phyloP scores from a whole-genome alignment of 2,113 vertebrate genomes.

The Nothoprocta perdicaria region DNA sequence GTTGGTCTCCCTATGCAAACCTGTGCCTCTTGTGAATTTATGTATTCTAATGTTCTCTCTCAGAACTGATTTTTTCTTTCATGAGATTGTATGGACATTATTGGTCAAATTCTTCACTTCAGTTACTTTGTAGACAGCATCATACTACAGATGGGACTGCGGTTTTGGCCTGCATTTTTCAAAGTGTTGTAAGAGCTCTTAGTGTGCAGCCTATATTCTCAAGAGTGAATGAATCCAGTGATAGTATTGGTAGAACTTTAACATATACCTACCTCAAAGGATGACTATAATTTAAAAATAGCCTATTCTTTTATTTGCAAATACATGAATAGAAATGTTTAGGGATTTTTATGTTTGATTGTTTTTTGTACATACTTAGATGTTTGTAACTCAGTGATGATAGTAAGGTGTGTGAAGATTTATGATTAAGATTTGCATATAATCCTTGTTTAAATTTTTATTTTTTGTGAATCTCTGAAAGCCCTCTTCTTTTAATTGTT shows the following conservation, averaged over 20 bases:
- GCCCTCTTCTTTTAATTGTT: rapidly evolving
- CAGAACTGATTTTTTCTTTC: background rate
- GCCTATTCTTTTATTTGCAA: background rate
- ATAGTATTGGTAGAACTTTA: background rate
- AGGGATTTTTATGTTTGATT: too few species aligned
- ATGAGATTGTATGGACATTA: background rate
- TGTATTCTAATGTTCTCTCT: background rate
- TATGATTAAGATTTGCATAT: background rate
- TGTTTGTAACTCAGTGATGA: background rate
- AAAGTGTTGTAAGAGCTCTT: background rate
- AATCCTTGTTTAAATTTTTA: background rate
- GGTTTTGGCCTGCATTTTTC: background rate
- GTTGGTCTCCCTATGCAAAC: background rate
- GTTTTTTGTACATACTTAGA: background rate
- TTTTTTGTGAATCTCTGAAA: background rate
- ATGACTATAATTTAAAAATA: background rate
- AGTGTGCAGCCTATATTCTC: background rate
- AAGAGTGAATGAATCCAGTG: background rate
- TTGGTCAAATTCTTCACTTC: background rate
- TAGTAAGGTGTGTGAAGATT: background rate
- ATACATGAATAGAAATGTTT: background rate
- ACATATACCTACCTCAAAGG: background rate
- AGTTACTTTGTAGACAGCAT: background rate
- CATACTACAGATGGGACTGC: background rate
- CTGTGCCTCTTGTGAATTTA: background rate